phyloP scores from a whole-genome alignment of 35 echinoderm and acorn worm species.

The Ptychodera flava region DNA sequence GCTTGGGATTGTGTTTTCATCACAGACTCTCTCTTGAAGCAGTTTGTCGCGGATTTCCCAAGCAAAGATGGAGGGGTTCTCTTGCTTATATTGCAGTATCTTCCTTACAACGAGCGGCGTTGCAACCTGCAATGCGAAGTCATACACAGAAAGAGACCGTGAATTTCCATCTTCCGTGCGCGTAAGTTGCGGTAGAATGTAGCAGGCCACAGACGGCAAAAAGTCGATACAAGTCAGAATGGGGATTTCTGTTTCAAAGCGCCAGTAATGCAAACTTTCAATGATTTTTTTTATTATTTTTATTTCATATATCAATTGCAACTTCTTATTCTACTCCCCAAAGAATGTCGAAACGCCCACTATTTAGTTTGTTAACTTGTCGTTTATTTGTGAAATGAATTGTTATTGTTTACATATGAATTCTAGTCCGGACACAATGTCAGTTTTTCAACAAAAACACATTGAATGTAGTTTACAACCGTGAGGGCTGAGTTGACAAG shows the following conservation, averaged over 20 bases:
- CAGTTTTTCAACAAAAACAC: background rate
- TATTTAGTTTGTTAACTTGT: too few species aligned
- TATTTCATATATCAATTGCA: too few species aligned
- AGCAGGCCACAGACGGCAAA: background rate
- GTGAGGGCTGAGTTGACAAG: too few species aligned
- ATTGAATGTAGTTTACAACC: too few species aligned
- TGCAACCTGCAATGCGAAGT: conserved; percentile 56
- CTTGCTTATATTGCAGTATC: conserved; percentile 84
- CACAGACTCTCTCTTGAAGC: conserved; percentile 75
- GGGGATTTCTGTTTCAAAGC: background rate
- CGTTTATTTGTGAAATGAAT: background rate
- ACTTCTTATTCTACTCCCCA: too few species aligned
- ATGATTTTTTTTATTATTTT: too few species aligned
- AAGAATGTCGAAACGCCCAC: too few species aligned
- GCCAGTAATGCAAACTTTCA: too few species aligned
- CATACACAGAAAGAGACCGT: background rate
- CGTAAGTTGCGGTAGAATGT: background rate
- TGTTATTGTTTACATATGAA: background rate
- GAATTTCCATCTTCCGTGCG: background rate
- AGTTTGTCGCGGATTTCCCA: conserved; percentile 86
- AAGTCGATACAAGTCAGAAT: background rate
- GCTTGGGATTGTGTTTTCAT: conserved; percentile 86
- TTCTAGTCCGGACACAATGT: background rate
- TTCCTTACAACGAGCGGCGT: conserved; percentile 89
- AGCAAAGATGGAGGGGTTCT: conserved; percentile 95